Percentiles rank a stretch among this genome's conserved stretches.
Conservation (phyloP, 2,888 invertebrate genomes). For the Patella pellucida region DNA sequence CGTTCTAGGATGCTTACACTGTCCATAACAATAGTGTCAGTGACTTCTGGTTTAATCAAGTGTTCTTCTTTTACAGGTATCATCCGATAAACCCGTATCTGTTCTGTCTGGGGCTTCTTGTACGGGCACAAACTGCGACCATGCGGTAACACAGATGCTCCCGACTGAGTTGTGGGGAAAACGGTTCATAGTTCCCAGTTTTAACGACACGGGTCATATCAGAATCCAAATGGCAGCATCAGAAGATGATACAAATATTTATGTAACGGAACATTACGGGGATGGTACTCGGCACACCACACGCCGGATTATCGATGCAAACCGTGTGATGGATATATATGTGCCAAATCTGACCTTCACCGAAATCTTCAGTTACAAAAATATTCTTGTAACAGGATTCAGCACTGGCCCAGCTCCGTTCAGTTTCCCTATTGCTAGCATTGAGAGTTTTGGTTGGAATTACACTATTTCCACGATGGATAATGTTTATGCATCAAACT, state of each 20-base stretch:
- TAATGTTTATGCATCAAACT: conserved; percentile 14
- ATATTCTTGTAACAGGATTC: conserved; percentile 15
- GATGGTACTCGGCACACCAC: conserved; percentile 13
- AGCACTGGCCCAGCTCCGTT: background rate
- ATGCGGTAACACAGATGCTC: conserved; percentile 15
- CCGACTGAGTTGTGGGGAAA: conserved; percentile 16
- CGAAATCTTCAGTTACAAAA: conserved; percentile 15
- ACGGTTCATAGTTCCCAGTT: conserved; percentile 22
- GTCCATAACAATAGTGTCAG: no score
- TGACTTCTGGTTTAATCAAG: no score
- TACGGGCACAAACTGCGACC: background rate
- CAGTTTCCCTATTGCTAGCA: conserved; percentile 16
- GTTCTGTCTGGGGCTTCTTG: conserved; percentile 19
- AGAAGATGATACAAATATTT: background rate
- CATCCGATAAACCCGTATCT: conserved; percentile 11
- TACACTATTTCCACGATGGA: conserved; percentile 18
- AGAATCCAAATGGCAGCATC: conserved; percentile 12
- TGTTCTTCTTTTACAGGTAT: background rate
- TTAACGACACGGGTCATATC: conserved; percentile 6
- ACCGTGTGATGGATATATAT: background rate
- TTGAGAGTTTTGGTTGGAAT: conserved; percentile 19
- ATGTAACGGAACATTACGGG: conserved; percentile 13
- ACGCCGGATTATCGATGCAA: background rate
- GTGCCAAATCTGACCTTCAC: conserved; percentile 12
- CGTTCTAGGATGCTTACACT: no score